Evolutionary conservation across 2,797 vertebrate species (phyloP).

Genomic region (Manis crassicaudata): DNA sequence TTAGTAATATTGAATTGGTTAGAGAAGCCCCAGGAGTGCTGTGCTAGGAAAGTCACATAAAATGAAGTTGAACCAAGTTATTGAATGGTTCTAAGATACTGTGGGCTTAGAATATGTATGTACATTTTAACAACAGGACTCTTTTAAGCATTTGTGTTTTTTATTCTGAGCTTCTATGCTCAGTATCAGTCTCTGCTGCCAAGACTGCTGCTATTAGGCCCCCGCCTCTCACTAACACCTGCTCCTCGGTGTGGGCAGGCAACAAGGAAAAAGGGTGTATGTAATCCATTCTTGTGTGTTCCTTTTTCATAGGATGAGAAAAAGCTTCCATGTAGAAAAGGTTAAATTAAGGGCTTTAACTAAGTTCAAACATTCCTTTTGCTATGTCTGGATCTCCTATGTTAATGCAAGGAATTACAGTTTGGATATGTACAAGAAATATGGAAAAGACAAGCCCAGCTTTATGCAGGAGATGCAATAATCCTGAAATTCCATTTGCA

Average conservation of each 20-base stretch:
- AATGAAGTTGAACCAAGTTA: conserved; percentile 26
- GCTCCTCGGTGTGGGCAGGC: conserved; percentile 39
- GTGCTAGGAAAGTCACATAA: background rate
- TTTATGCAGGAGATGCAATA: background rate
- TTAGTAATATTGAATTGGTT: conserved; percentile 44
- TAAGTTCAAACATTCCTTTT: background rate
- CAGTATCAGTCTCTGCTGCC: conserved; percentile 53
- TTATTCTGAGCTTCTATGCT: conserved; percentile 65
- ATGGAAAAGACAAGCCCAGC: background rate
- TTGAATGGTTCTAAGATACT: conserved; percentile 31
- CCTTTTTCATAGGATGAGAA: background rate
- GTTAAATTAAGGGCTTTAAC: conserved; percentile 39
- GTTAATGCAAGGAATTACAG: background rate
- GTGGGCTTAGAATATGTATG: background rate
- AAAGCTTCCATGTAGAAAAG: background rate
- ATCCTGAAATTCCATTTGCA: conserved; percentile 10
- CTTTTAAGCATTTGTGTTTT: conserved; percentile 49
- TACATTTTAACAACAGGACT: conserved; percentile 45
- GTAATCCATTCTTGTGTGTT: conserved; percentile 4
- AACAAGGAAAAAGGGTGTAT: background rate
- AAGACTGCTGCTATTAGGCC: conserved; percentile 54
- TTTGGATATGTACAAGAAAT: background rate
- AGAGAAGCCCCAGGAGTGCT: background rate
- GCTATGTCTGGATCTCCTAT: background rate
- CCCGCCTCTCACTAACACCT: conserved; percentile 29